Conservation (phyloP, 2,888 invertebrate genomes). For the Helleia helle region DNA sequence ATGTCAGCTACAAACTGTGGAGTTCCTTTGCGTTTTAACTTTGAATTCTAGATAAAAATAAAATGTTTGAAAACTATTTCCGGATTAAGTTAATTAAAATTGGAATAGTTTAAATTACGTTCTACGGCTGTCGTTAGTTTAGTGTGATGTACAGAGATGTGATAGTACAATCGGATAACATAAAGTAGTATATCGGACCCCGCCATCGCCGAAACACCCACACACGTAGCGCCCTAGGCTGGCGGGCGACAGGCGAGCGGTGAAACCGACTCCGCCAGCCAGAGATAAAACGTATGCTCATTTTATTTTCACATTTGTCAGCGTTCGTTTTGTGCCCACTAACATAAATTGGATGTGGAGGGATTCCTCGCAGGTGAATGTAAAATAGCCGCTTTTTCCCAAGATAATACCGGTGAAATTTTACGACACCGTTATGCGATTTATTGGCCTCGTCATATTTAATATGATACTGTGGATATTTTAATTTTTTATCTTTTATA, state of each 20-base stretch:
- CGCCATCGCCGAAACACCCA: constrained; percentile 12
- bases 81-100: not conserved
- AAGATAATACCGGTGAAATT: constrained; percentile 70
- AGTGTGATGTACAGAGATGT: no score
- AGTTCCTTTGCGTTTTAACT: constrained; percentile 21
- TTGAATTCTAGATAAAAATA: constrained; percentile 14
- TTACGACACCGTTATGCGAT: constrained; percentile 71
- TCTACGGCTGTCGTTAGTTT: not conserved
- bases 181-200: constrained; percentile 10
- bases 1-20: constrained; percentile 31
- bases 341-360: constrained; percentile 73
- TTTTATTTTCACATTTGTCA: constrained; percentile 74
- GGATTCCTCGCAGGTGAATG: constrained; percentile 72
- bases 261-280: constrained; percentile 57
- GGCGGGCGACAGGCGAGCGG: constrained; percentile 23
- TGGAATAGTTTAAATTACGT: not conserved
- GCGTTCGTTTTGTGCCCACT: constrained; percentile 73
- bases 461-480: constrained; percentile 20
- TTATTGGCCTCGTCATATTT: constrained; percentile 68
- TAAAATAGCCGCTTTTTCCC: constrained; percentile 71
- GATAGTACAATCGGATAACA: not conserved
- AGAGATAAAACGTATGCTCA: constrained; percentile 71
- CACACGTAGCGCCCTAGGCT: constrained; percentile 18
- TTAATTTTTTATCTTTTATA: not conserved
- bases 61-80: not conserved